These are phyloP conservation scores for Neopipo cinnamomea DNA, from an alignment of 2,113 vertebrate genomes.

Conservation along the genomic window DNA sequence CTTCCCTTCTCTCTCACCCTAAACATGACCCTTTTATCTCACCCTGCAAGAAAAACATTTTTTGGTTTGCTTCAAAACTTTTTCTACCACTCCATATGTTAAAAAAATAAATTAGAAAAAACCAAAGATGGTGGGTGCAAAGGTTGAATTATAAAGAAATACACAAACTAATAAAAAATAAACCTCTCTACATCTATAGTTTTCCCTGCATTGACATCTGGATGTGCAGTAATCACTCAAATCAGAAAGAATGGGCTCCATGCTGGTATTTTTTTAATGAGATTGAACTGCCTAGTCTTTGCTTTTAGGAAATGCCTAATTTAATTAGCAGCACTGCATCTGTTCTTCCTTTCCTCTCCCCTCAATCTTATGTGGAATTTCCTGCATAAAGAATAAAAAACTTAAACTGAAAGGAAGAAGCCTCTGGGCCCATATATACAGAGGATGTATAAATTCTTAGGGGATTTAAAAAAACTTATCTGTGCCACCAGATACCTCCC, in stretches of 20 bases:
- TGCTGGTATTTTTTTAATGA: background rate
- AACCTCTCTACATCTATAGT: background rate
- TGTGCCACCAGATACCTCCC: background rate
- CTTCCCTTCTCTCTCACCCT: background rate
- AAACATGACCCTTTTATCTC: background rate
- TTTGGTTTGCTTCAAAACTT: background rate
- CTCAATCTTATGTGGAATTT: background rate
- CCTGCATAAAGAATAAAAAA: background rate
- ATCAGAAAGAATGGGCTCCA: background rate
- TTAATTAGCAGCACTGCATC: background rate
- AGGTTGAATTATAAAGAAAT: background rate
- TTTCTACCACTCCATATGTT: background rate
- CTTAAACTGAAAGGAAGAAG: background rate
- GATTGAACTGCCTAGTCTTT: background rate
- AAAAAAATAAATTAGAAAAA: background rate
- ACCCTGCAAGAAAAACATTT: background rate
- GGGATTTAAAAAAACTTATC: background rate
- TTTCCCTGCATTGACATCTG: background rate
- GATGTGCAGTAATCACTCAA: background rate
- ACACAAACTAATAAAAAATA: background rate
- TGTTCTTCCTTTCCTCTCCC: background rate
- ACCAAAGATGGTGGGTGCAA: background rate
- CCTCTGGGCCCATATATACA: background rate
- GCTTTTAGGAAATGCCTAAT: constrained; percentile 16
- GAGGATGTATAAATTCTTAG: background rate